Base-by-base conservation (phyloP, 92 coral and sea anemone species). In the Epizoanthus stellaris region DNA sequence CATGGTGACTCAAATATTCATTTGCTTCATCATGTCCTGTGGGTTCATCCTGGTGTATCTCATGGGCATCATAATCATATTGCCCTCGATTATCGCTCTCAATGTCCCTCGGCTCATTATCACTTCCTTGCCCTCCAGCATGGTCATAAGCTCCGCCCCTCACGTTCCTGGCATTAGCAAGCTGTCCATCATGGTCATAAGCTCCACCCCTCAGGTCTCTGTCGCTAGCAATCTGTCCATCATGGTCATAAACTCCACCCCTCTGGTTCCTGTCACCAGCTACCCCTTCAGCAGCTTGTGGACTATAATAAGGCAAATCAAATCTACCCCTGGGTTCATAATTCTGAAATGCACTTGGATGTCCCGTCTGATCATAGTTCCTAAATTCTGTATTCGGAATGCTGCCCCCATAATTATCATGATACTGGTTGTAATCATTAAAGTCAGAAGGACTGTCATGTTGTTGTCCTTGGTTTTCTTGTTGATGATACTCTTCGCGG, bases 381-480 rank as follows among this genome's bases (percentile, higher is more conserved):
- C 92, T 76, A 85, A 84, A 87, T 20, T 70, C 77, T 80, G 72
- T 80, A 25, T 70, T 86, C 49, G 60, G 63, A 5, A 67, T 52
- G 25, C 68, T 88, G 83, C 73, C 85, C 4, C 19, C 73, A 65
- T 83, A 83, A 65, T 71, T 67, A 40, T 65, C 77, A 52, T 80
- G 17, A 89, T 77, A 39, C 30, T 73, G 76, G 53, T 58, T 43
- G 21, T 66, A 39, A 19, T 56, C 53, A 75, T 57, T 76, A 72
- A 30, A 49, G n/a, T 74, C 70, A 39, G 73, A 54, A 30, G 42
- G 57, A 70, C 67, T 17, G 1, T 25, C 60, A 14, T 52, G 74
- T 30, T 58, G 49, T 45, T 76, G 71, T 23, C 58, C 81, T 25
- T 61, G 40, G 21, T 25, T 76, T 66, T 79, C 66, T 39, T 67